Evolutionary conservation across 2,113 vertebrate species (phyloP).

Genomic region (Pseudolaguvia tuberculata): DNA sequence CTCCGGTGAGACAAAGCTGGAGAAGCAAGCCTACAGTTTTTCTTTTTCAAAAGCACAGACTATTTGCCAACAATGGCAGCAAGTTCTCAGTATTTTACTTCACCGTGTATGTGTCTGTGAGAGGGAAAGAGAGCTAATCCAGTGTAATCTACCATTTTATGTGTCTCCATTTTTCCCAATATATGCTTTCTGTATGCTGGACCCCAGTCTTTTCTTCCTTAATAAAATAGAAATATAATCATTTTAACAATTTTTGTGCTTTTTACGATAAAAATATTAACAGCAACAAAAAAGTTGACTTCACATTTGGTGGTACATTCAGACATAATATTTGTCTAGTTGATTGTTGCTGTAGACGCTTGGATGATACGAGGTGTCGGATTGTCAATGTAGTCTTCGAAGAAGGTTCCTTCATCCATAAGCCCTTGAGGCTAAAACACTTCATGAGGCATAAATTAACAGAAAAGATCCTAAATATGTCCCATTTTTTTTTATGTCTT

Average conservation of each 20-base stretch:
- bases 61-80: background rate
- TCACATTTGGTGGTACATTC: conserved; percentile 75
- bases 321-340: conserved; percentile 40
- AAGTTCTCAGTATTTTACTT: background rate
- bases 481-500: conserved; percentile 21
- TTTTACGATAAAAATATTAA: background rate
- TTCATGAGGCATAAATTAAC: conserved; percentile 44
- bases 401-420: conserved; percentile 20
- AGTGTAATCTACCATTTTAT: conserved; percentile 21
- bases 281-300: conserved; percentile 53
- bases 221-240: background rate
- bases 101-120: background rate
- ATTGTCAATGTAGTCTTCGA: background rate
- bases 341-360: conserved; percentile 7
- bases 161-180: background rate
- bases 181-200: conserved; percentile 24
- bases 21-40: too few relatives aligned
- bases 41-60: background rate
- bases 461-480: conserved; percentile 33
- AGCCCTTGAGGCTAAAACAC: conserved; percentile 24
- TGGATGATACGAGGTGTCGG: background rate
- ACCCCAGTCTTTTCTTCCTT: background rate
- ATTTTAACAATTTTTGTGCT: background rate
- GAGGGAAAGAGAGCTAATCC: background rate
- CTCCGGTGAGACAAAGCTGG: too few relatives aligned